A percentile compares a stretch with the other conserved stretches of the same genome.
phyloP scores from a whole-genome alignment of 2,113 vertebrate genomes.

The Bubo blakistoni region DNA sequence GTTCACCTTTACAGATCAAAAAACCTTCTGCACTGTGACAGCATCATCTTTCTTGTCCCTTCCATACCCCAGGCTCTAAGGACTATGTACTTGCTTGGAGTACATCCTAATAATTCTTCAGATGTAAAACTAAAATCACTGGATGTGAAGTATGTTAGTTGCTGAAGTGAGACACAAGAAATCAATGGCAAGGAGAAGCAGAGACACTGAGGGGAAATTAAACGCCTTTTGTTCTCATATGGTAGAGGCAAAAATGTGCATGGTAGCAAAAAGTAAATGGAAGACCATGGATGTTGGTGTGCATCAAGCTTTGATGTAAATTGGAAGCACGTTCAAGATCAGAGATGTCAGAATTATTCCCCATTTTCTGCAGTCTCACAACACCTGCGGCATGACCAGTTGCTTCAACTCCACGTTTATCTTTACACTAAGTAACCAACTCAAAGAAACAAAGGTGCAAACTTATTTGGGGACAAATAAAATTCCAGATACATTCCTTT shows the following conservation, averaged over 20 bases:
- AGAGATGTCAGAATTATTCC: conserved; percentile 57
- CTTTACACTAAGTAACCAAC: neutral
- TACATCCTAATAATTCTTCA: neutral
- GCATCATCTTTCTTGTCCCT: neutral
- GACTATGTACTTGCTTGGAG: neutral
- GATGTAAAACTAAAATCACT: neutral
- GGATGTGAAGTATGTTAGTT: neutral
- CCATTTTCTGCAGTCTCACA: neutral
- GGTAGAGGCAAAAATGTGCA: neutral
- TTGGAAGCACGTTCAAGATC: neutral
- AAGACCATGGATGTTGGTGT: neutral
- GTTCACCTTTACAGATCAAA: neutral
- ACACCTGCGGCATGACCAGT: neutral
- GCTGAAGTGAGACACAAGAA: neutral
- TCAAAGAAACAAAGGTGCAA: neutral
- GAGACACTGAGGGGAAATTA: neutral
- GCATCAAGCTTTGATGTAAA: neutral
- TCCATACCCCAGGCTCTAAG: neutral
- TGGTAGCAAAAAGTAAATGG: neutral
- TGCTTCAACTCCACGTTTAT: neutral
- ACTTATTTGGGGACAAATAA: neutral
- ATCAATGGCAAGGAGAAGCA: neutral
- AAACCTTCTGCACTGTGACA: neutral
- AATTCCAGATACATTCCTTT: neutral
- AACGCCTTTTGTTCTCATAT: neutral